These are phyloP conservation scores for Bedellia somnulentella DNA, from an alignment of 2,888 invertebrate genomes.

Conservation along the genomic window DNA sequence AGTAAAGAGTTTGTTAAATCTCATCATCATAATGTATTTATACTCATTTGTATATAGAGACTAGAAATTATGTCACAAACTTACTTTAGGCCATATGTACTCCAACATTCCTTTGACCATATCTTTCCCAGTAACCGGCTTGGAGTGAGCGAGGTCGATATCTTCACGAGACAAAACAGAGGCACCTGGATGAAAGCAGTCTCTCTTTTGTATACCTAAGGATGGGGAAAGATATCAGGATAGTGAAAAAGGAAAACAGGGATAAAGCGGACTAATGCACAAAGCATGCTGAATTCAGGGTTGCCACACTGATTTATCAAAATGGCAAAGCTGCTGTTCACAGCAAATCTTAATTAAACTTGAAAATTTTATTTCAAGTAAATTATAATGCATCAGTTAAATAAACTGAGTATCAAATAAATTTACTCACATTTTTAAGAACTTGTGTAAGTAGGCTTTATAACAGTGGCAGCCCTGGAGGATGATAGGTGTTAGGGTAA, in stretches of 20 bases:
- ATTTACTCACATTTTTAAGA: too few relatives aligned
- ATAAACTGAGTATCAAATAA: too few relatives aligned
- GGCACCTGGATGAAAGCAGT: slow-evolving; percentile 91
- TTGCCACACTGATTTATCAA: too few relatives aligned
- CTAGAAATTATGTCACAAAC: too few relatives aligned
- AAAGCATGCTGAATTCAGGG: not conserved
- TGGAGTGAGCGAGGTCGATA: slow-evolving; percentile 61
- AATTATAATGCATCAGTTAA: too few relatives aligned
- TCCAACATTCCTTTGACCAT: slow-evolving; percentile 87
- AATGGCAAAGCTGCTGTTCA: not conserved
- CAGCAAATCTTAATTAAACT: slow-evolving; percentile 12
- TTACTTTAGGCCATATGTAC: slow-evolving; percentile 94
- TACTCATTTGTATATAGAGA: too few relatives aligned
- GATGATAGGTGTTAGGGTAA: too few relatives aligned
- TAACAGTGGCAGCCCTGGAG: too few relatives aligned
- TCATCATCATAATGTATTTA: too few relatives aligned
- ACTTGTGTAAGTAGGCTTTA: too few relatives aligned
- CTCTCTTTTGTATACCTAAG: slow-evolving; percentile 65
- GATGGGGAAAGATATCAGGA: slow-evolving; percentile 24
- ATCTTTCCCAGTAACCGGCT: slow-evolving; percentile 68
- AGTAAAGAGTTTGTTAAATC: too few relatives aligned
- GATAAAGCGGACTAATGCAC: slow-evolving; percentile 7
- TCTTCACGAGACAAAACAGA: slow-evolving; percentile 68
- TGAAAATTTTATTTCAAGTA: too few relatives aligned
- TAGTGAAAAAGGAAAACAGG: slow-evolving; percentile 11